Evolutionary conservation across 2,888 invertebrate genomes (phyloP).

Genomic region (Rhamphomyia laevipes): DNA sequence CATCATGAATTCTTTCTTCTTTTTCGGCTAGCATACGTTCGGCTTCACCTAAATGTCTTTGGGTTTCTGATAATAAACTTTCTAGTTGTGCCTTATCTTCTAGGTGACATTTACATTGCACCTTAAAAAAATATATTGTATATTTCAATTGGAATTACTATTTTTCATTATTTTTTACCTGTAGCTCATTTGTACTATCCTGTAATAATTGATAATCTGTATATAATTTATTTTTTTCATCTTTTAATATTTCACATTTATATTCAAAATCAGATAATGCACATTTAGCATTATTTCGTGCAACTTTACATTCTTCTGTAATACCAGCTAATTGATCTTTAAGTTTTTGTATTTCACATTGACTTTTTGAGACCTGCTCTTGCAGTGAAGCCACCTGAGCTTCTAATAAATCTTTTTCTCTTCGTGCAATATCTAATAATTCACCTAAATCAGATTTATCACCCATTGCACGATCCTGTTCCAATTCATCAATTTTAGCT

Average conservation of each 20-base stretch:
- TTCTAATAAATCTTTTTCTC: conserved; percentile 62
- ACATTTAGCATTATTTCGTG: conserved; percentile 77
- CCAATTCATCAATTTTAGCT: conserved; percentile 64
- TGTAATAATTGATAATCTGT: conserved; percentile 62
- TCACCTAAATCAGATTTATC: conserved; percentile 62
- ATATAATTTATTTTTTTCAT: conserved; percentile 58
- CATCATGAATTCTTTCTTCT: conserved; percentile 51
- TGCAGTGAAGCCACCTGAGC: conserved; percentile 54
- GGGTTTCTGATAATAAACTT: conserved; percentile 51
- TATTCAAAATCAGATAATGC: conserved; percentile 74
- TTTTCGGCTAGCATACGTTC: conserved; percentile 56
- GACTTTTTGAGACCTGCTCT: conserved; percentile 55
- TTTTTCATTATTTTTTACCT: conserved; percentile 22
- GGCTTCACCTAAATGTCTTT: conserved; percentile 60
- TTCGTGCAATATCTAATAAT: conserved; percentile 51
- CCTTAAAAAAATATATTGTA: conserved; percentile 13
- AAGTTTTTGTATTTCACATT: conserved; percentile 54
- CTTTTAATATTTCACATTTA: conserved; percentile 58
- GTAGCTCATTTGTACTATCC: conserved; percentile 59
- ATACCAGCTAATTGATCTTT: conserved; percentile 54
- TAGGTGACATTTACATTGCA: conserved; percentile 36
- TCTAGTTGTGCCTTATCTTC: conserved; percentile 37
- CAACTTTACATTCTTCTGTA: conserved; percentile 62
- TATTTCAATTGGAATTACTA: background rate
- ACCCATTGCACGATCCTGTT: conserved; percentile 52